Conservation (phyloP, 2,797 vertebrate genomes). For the Knipowitschia caucasica region DNA sequence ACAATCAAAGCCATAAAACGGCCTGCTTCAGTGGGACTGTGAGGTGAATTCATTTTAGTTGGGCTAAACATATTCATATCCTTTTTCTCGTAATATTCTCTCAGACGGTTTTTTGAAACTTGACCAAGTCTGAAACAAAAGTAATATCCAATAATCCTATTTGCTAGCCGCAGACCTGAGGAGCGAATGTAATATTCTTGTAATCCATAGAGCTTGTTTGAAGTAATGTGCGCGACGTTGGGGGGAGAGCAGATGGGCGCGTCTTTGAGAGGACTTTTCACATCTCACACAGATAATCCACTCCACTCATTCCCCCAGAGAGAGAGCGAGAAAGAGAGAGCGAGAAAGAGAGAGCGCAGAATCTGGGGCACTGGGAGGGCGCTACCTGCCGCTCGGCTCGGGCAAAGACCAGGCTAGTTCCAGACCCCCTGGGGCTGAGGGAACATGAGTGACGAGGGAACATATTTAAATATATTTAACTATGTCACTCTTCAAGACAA, state of each 20-base stretch:
- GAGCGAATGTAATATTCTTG: conserved; percentile 7
- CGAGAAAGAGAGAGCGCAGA: not conserved
- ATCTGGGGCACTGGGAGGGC: conserved; percentile 4
- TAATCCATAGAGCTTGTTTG: conserved; percentile 8
- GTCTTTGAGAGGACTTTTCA: not conserved
- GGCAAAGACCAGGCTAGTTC: not conserved
- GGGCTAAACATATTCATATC: not conserved
- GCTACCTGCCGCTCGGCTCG: conserved; percentile 3
- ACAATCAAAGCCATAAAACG: not conserved
- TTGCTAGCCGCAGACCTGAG: conserved; percentile 1
- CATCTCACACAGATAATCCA: conserved; percentile 1
- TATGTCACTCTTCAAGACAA: no score
- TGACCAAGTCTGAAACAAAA: conserved; percentile 5
- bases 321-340: no score
- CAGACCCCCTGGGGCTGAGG: not conserved
- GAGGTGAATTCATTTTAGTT: not conserved
- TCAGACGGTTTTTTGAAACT: not conserved
- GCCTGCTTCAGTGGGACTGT: not conserved
- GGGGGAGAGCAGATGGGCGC: not conserved
- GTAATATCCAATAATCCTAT: conserved; percentile 9
- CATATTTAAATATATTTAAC: no score
- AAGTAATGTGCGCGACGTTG: not conserved
- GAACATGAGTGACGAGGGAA: not conserved
- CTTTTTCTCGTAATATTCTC: not conserved
- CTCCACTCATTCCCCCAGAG: not conserved